Evolutionary conservation across 2,113 vertebrate species (phyloP).

Genomic region (Sinocyclocheilus anshuiensis): DNA sequence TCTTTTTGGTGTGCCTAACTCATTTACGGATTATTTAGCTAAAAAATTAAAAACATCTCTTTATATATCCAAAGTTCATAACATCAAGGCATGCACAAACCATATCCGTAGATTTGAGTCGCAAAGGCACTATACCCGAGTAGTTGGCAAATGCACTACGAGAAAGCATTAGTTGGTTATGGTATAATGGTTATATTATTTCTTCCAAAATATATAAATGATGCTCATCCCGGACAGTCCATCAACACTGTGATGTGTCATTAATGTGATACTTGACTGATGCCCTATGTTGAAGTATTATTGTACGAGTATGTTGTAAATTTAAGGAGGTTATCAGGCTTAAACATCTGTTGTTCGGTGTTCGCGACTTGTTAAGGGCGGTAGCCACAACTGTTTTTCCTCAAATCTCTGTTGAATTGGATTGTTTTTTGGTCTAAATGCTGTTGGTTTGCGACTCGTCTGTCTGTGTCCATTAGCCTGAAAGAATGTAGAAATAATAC

Average conservation of each 20-base stretch:
- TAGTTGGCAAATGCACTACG: not conserved
- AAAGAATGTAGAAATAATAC: conserved; percentile 27
- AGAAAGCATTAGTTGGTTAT: not conserved
- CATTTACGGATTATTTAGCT: not conserved
- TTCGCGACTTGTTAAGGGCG: not conserved
- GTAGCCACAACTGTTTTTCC: not conserved
- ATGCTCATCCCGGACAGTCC: conserved; percentile 12
- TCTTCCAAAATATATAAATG: conserved; percentile 32
- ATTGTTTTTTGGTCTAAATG: conserved; percentile 7
- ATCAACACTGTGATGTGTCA: conserved; percentile 40
- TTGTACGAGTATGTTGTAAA: not conserved
- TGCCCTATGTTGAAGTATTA: conserved; percentile 24
- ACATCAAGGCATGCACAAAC: not conserved
- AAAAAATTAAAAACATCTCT: not conserved
- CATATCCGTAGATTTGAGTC: conserved; percentile 1
- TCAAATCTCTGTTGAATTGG: not conserved
- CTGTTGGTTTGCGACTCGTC: not conserved
- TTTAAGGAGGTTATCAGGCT: conserved; percentile 29
- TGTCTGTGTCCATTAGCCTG: conserved; percentile 18
- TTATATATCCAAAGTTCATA: conserved; percentile 21
- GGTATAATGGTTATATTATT: not conserved
- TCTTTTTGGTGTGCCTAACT: conserved; percentile 36
- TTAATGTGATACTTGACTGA: conserved; percentile 11
- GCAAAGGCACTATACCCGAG: not conserved
- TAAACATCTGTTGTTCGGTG: conserved; percentile 22